Base-by-base conservation (phyloP, 2,113 vertebrate genomes). In the Anoplopoma fimbria region DNA sequence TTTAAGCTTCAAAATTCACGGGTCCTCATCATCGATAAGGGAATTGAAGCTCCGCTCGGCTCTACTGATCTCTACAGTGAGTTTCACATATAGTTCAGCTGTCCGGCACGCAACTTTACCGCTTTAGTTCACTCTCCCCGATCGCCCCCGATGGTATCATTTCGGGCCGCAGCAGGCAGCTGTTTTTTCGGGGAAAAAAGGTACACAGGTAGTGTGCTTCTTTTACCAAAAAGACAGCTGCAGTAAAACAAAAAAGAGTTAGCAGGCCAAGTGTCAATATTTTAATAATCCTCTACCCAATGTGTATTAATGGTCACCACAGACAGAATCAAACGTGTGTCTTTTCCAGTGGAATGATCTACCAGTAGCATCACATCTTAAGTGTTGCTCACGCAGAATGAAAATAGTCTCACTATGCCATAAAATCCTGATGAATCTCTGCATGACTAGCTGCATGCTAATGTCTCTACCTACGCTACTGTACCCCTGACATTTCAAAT, bases 401-500 rank as follows among this genome's bases (percentile, higher is more conserved):
- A 51, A n/a, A 69, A 47, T 6, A 31, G 57, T 63, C n/a, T 42
- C 31, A 6, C 69, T 67, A 2, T 45, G 29, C 34, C 33, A 6
- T 23, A 40, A 23, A 38, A 40, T 25, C 14, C 12, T n/a, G 19
- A 82, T 40, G 1, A 45, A 36, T 75, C 27, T 4, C 9, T 68
- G 64, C 34, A 40, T 42, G 19, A 58, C 42, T 25, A 55, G 51
- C 67, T 58, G 57, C 62, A 82, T 69, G 42, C 42, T 83, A 72
- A 88, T 73, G 78, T 71, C 33, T 85, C 47, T 29, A 12, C 9
- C 73, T 60, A 27, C 33, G 34, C 55, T 21, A 55, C 82, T 21
- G 57, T 27, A 8, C 53, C 29, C 27, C 36, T 27, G 74, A 77
- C 69, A 89, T 88, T 90, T 84, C 36, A 85, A 82, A 87, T 64